Base-by-base conservation (phyloP, 2,113 vertebrate genomes). In the Perca schrenkii region DNA sequence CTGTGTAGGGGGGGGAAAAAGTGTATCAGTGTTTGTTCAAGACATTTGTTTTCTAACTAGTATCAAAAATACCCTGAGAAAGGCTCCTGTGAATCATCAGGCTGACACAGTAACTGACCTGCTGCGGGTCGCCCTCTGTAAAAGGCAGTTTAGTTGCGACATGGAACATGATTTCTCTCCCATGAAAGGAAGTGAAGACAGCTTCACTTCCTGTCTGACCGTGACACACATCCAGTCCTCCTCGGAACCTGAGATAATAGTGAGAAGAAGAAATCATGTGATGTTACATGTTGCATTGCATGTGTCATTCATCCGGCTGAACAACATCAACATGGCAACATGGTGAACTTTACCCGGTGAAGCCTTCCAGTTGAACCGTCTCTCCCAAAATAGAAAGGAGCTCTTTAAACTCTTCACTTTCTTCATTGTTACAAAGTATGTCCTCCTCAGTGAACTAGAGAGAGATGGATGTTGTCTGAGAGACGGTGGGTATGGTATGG, bases 101-200 rank as follows among this genome's bases (percentile, higher is more conserved):
- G 22, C 15, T 53, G 36, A 69, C 2, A 50, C 36, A 17, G 3
- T 12, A 1, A 17, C 85, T 65, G 82, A 97, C 97, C 96, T 98
- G 97, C 90, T 98, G 97, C 15, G 95, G 92, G 86, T 98, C 97
- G 40, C 97, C 95, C 3, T 97, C 96, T 52, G 97, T 98, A 91
- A 96, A 98, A 4, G 97, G 97, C 70, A 98, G 94, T 87, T 97
- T 98, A 19, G 97, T 98, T 77, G 96, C 95, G 1, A 98, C 96
- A 17, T 98, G 97, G 84, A 98, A 98, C 96, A 98, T 97, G 83
- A 98, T 96, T 91, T 98, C 96, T 84, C 97, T 95, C 2, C 96
- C 97, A 2, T 93, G 95, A 91, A 97, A 98, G 75, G 95, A 96
- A 70, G 97, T 97, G 76, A 96, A 97, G 84, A 98, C 93, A 0